A percentile compares a stretch with the other conserved stretches of the same genome.
These are phyloP conservation scores for Ormyrus labotus DNA, from an alignment of 2,888 invertebrate species.

Conservation along the genomic window DNA sequence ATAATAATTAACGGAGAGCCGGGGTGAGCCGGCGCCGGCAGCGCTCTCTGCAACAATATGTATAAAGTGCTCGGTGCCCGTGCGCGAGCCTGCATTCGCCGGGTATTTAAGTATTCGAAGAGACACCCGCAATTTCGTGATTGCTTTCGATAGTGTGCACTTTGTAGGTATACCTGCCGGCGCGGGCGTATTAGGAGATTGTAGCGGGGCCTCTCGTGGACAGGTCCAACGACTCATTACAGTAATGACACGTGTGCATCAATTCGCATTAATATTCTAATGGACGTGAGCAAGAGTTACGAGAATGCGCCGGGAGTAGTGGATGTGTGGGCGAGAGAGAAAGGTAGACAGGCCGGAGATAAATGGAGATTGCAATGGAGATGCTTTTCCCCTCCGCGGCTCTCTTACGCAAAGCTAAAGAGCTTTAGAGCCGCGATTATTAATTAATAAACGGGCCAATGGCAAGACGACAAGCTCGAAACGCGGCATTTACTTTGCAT, in stretches of 20 bases:
- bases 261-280: conserved; percentile 75
- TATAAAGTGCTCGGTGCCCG: not conserved
- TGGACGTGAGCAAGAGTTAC: conserved; percentile 64
- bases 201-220: conserved; percentile 53
- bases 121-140: conserved; percentile 72
- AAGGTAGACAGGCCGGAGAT: conserved; percentile 53
- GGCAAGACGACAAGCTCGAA: not conserved
- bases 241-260: conserved; percentile 74
- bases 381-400: conserved; percentile 43
- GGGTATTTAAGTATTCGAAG: conserved; percentile 64
- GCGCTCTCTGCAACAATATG: not conserved
- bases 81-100: conserved; percentile 45
- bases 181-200: conserved; percentile 53
- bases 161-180: conserved; percentile 62
- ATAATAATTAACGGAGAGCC: conserved; percentile 2
- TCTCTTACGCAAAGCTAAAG: not conserved
- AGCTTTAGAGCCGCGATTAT: conserved; percentile 20
- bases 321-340: conserved; percentile 46
- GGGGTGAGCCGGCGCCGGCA: not conserved
- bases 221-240: conserved; percentile 74
- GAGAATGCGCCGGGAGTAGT: conserved; percentile 27
- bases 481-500: conserved; percentile 7
- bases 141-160: conserved; percentile 70
- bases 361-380: conserved; percentile 56
- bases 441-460: conserved; percentile 54